Evolutionary conservation across 2,888 invertebrate genomes (phyloP).

Genomic region (Nomada goodeniana): DNA sequence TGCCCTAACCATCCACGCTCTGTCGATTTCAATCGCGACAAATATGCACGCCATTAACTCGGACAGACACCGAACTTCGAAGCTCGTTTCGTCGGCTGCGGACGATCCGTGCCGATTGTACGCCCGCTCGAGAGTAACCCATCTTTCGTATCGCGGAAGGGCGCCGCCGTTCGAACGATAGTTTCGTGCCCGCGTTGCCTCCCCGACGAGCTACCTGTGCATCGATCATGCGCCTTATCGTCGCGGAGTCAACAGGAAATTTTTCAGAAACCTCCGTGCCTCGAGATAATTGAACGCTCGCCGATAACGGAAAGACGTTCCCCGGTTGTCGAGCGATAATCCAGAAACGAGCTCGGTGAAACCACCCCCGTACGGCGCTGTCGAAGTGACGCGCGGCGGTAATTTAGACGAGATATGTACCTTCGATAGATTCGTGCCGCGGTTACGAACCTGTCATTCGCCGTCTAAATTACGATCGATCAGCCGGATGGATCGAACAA

Average conservation of each 20-base stretch:
- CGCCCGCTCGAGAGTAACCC: neutral
- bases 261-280: conserved; percentile 29
- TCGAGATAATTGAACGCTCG: conserved; percentile 48
- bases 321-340: conserved; percentile 38
- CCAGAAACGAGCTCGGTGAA: neutral
- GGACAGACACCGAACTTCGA: conserved; percentile 25
- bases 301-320: conserved; percentile 40
- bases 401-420: conserved; percentile 38
- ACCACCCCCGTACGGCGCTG: conserved; percentile 5
- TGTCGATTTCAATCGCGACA: conserved; percentile 53
- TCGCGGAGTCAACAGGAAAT: conserved; percentile 21
- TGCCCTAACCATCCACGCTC: conserved; percentile 24
- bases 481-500: conserved; percentile 62
- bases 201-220: conserved; percentile 29
- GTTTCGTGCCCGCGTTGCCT: neutral
- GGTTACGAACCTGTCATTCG: conserved; percentile 58
- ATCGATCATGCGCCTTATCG: conserved; percentile 62
- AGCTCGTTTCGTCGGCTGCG: conserved; percentile 29
- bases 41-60: conserved; percentile 48
- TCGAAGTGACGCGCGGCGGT: conserved; percentile 13
- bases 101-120: conserved; percentile 43
- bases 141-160: neutral
- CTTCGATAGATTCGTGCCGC: conserved; percentile 17
- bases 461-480: conserved; percentile 64
- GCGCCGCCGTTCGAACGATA: neutral